Conservation (phyloP, 2,888 invertebrate genomes). For the Drosophila sordidula region DNA sequence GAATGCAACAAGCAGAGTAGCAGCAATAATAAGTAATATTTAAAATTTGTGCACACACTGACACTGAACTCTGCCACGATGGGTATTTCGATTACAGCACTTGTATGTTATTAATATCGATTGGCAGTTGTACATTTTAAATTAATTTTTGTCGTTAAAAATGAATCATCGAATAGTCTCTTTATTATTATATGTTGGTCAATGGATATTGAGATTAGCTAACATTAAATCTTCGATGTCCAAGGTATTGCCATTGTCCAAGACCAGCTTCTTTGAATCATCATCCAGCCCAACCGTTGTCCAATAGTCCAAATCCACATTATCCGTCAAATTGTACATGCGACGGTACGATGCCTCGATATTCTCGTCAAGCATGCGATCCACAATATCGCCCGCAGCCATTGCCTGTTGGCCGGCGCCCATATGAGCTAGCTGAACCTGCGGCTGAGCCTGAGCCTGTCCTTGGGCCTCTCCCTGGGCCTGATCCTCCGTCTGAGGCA, state of each 20-base stretch:
- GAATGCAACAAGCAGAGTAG: slow-evolving; percentile 65
- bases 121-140: background rate
- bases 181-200: background rate
- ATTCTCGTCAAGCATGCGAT: slow-evolving; percentile 82
- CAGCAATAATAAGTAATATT: slow-evolving; percentile 10
- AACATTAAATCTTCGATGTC: slow-evolving; percentile 50
- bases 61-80: background rate
- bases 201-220: slow-evolving; percentile 36
- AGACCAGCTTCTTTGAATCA: slow-evolving; percentile 77
- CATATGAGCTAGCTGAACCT: background rate
- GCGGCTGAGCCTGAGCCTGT: background rate
- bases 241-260: slow-evolving; percentile 50
- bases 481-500: background rate
- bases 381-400: slow-evolving; percentile 68
- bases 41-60: slow-evolving; percentile 42
- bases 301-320: slow-evolving; percentile 48
- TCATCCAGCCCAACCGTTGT: slow-evolving; percentile 72
- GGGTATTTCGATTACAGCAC: slow-evolving; percentile 10
- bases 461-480: background rate
- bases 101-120: slow-evolving; percentile 9
- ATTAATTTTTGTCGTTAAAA: background rate
- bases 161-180: background rate
- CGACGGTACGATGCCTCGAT: slow-evolving; percentile 80
- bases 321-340: slow-evolving; percentile 66
- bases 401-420: slow-evolving; percentile 4